Evolutionary conservation across 2,113 vertebrate species (phyloP), one percentile per base, ranked within the genome.

Genomic region (Phalacrocorax pelagicus): DNA sequence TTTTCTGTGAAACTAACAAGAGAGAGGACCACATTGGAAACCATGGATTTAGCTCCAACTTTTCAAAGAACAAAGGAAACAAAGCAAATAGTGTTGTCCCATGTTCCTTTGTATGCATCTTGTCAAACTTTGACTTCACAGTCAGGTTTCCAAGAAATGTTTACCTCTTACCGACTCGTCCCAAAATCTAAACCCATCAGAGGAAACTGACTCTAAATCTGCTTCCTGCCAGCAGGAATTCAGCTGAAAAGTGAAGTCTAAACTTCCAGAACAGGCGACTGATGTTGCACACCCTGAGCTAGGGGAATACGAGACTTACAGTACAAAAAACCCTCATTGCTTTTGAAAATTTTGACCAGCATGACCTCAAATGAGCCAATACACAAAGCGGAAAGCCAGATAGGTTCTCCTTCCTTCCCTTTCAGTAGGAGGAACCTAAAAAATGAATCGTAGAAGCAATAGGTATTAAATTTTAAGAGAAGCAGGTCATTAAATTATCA

Each of bases 301-400:
- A 1, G 42, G 11, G 24, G 27, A 70, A 61, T 17, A 24, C 0
- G 0, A 86, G 15, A 72, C 23, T 24, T 49, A 30, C 0, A 23
- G 51, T 3, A 78, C 24, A 70, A 86, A 88, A 72, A 81, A 22
- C 1, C 10, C 16, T 7, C 10, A n/a, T 5, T 0, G 5, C 24
- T 85, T 80, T n/a, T 23, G n/a, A 73, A 79, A 62, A 69, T 42
- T 2, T 70, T 61, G 69, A 65, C 44, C 36, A 75, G 19, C 6
- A 8, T 26, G 62, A 69, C 49, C 67, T 61, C 78, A 75, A 72
- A 74, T 21, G 42, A 77, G 27, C n/a, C 58, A 79, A 46, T 20
- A 75, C 16, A n/a, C 20, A 21, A 75, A 72, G 66, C 5, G 14
- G 49, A 82, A 82, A 83, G 36, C 26, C 80, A 83, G 30, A 4